These are phyloP conservation scores for Catharus minimus DNA, from an alignment of 2,113 vertebrate species.

Conservation along the genomic window DNA sequence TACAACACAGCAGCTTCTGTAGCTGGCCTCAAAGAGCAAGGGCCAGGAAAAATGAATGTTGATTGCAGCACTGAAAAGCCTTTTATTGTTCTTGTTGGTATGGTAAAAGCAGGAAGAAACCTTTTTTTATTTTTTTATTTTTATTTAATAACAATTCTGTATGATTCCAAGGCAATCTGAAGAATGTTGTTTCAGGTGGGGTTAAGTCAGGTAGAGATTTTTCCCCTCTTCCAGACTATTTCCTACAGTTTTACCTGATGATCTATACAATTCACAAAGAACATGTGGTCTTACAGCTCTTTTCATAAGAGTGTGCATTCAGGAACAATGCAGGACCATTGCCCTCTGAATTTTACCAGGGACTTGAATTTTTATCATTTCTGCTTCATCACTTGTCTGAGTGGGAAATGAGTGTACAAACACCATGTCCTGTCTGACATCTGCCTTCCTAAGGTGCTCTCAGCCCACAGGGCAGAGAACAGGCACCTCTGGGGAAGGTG, in stretches of 20 bases:
- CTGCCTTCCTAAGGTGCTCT: neutral
- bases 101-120: neutral
- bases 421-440: neutral
- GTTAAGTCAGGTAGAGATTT: neutral
- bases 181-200: neutral
- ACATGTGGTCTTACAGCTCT: neutral
- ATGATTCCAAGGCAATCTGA: neutral
- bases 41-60: neutral
- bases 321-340: neutral
- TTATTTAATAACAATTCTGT: neutral
- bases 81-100: neutral
- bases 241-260: neutral
- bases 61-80: neutral
- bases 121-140: too few species aligned
- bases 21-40: constrained; percentile 5
- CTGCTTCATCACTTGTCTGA: neutral
- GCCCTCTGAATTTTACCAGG: neutral
- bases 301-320: neutral
- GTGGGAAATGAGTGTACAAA: neutral
- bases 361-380: neutral
- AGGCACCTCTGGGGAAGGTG: neutral
- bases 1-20: neutral
- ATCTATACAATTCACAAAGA: neutral
- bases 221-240: neutral
- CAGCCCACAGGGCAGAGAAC: neutral